Base-by-base conservation (phyloP, 2,797 vertebrate genomes). In the Darevskia mixta region DNA sequence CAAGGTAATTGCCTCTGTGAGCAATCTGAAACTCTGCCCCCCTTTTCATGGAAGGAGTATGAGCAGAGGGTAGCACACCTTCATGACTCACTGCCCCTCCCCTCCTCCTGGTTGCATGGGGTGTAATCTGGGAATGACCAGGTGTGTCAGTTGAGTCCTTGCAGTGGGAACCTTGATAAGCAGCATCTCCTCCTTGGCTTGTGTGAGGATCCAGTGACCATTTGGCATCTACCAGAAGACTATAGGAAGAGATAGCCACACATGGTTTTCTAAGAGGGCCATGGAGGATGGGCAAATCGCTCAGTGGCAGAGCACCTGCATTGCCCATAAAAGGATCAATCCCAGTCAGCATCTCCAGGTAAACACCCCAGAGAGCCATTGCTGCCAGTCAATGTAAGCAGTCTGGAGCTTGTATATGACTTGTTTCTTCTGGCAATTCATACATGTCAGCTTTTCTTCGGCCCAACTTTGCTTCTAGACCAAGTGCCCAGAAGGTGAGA, bases 1-100 rank as follows among this genome's bases (percentile, higher is more conserved):
- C 71, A 98, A 98, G 98, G 98, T 99, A 95, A 95, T 35, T 81
- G 29, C 38, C n/a, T 82, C n/a, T 13, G 18, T 3, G 9, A 32
- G 15, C 35, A 2, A 0, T n/a, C n/a, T 13, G 27, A n/a, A 72
- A 29, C 69, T 72, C 69, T 72, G 69, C 3, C 1, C 0, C 35
- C 6, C 20, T 66, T 4, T 41, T 45, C 1, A 13, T 35, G 29
- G 35, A 15, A 23, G 73, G 38, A 18, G 7, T 25, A 45, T 27
- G 17, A 32, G 38, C 10, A 2, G 10, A 38, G 38, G 10, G 1
- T 4, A 3, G 29, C 17, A 4, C 13, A 0, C 5, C 10, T 3
- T 3, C 5, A 15, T 0, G 25, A 43, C 43, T 25, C 41, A 2
- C 5, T 20, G 1, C 17, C n/a, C 18, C 1, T 15, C 4, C 43